Percentiles rank a stretch among this genome's conserved stretches.
Evolutionary conservation across 2,113 vertebrate species (phyloP).

Genomic region (Poecilia latipinna): DNA sequence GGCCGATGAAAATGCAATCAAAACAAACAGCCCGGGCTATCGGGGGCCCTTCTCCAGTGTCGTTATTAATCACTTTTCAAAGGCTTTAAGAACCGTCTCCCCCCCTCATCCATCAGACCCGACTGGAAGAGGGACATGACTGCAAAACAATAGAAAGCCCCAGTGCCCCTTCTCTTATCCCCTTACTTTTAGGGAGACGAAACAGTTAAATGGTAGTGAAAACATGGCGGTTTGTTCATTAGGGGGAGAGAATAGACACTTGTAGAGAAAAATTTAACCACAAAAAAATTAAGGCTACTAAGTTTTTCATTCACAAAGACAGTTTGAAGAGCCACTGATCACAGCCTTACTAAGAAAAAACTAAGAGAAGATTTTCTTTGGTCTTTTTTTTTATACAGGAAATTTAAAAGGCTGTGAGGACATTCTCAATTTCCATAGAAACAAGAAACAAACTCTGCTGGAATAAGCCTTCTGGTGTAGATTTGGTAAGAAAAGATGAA

Average conservation of each 20-base stretch:
- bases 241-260: background rate
- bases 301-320: background rate
- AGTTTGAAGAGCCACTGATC: background rate
- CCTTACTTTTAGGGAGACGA: conserved; percentile 54
- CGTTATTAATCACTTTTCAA: conserved; percentile 83
- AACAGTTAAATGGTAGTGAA: conserved; percentile 46
- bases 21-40: conserved; percentile 81
- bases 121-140: conserved; percentile 75
- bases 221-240: background rate
- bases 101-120: conserved; percentile 68
- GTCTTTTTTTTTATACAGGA: background rate
- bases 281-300: background rate
- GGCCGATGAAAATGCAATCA: conserved; percentile 83
- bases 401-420: background rate
- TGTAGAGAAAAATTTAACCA: background rate
- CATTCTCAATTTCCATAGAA: background rate
- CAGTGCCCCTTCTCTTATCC: conserved; percentile 64
- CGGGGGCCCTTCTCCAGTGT: conserved; percentile 76
- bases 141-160: conserved; percentile 76
- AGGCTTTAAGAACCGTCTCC: conserved; percentile 56
- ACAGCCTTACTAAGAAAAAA: background rate
- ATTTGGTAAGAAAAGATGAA: background rate
- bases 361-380: background rate
- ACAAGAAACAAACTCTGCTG: background rate
- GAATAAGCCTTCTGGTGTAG: too few relatives aligned